Conservation (phyloP, 2,888 invertebrate species). For the Xestia c-nigrum region DNA sequence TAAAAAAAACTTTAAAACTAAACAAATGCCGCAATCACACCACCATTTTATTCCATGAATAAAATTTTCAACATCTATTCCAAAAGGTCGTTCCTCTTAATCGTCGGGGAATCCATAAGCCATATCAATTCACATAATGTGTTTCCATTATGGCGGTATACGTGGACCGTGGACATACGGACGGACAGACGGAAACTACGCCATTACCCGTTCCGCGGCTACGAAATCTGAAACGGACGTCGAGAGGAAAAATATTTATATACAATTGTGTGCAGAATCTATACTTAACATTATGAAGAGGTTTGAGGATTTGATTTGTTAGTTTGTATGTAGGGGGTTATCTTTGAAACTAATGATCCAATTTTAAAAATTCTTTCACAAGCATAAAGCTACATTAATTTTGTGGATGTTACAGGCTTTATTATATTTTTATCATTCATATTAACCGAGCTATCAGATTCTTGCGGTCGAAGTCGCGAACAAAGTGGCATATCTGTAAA, state of each 20-base stretch:
- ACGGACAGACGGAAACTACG: slow-evolving; percentile 53
- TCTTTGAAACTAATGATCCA: too few species aligned
- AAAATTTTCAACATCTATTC: slow-evolving; percentile 11
- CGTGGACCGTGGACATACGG: slow-evolving; percentile 26
- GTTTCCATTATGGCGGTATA: slow-evolving; percentile 44
- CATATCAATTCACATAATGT: slow-evolving; percentile 62
- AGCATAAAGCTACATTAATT: too few species aligned
- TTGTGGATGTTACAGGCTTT: too few species aligned
- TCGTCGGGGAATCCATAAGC: slow-evolving; percentile 43
- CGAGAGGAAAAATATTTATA: slow-evolving; percentile 56
- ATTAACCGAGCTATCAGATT: too few species aligned
- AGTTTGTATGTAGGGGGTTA: too few species aligned
- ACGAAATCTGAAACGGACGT: slow-evolving; percentile 48
- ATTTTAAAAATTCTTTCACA: too few species aligned
- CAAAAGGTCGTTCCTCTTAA: slow-evolving; percentile 38
- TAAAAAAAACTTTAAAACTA: background rate
- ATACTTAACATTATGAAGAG: too few species aligned
- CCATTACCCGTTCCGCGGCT: slow-evolving; percentile 49
- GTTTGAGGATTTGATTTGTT: too few species aligned
- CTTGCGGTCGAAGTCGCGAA: too few species aligned
- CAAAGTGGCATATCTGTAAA: too few species aligned
- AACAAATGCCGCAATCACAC: background rate
- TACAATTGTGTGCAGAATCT: slow-evolving; percentile 19
- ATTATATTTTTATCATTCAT: too few species aligned
- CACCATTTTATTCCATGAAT: slow-evolving; percentile 14